Conservation (phyloP, 2,113 vertebrate species). For the Propithecus coquereli region DNA sequence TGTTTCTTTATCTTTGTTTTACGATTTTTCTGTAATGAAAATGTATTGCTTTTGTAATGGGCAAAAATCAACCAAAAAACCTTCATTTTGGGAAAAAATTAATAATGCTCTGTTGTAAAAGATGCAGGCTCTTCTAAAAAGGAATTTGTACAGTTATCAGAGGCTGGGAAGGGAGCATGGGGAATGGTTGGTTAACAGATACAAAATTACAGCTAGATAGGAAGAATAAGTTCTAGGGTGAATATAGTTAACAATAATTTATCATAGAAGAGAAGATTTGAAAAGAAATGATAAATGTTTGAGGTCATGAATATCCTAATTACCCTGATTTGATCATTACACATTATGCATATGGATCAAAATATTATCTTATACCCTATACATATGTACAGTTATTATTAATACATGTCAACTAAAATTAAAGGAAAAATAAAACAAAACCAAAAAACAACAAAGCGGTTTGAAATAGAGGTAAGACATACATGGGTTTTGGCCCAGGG, state of each 20-base stretch:
- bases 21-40: not conserved
- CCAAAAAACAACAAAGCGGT: not conserved
- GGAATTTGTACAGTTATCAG: not conserved
- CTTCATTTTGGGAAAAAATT: not conserved
- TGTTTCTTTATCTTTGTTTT: not conserved
- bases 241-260: not conserved
- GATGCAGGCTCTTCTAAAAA: not conserved
- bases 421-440: not conserved
- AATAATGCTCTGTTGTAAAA: not conserved
- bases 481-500: not conserved
- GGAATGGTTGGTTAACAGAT: not conserved
- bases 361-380: not conserved
- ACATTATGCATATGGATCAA: not conserved
- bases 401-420: not conserved
- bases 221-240: not conserved
- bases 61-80: not conserved
- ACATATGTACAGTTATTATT: not conserved
- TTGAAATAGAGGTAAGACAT: not conserved
- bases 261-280: not conserved
- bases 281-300: not conserved
- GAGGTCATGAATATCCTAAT: not conserved
- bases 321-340: not conserved
- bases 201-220: not conserved
- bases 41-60: constrained; percentile 32
- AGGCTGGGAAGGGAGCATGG: not conserved